These are phyloP conservation scores for Vimba vimba DNA, from an alignment of 2,113 vertebrate genomes.

Conservation along the genomic window DNA sequence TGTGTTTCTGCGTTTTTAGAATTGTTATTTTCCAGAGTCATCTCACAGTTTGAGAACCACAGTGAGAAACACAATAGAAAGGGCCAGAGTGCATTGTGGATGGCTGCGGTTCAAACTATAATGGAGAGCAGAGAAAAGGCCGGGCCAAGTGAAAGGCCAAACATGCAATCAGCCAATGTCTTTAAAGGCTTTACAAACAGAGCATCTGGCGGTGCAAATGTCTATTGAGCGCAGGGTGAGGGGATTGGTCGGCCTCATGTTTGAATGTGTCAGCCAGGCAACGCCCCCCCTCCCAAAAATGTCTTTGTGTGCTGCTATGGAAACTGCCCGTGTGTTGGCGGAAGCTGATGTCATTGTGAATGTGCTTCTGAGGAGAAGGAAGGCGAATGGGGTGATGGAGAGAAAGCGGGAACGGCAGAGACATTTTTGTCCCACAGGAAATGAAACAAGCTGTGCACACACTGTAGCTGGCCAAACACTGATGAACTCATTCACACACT, in stretches of 20 bases:
- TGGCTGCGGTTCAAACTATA: conserved; percentile 39
- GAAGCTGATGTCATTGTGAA: conserved; percentile 91
- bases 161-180: conserved; percentile 53
- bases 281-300: conserved; percentile 80
- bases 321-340: conserved; percentile 83
- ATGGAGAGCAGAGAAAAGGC: conserved; percentile 40
- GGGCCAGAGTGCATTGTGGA: conserved; percentile 26
- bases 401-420: conserved; percentile 61
- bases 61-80: conserved; percentile 14
- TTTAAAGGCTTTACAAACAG: conserved; percentile 67
- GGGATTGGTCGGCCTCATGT: conserved; percentile 63
- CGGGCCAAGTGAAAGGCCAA: conserved; percentile 31
- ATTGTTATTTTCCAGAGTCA: not conserved
- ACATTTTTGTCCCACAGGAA: conserved; percentile 73
- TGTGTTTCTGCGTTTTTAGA: not conserved
- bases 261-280: conserved; percentile 81
- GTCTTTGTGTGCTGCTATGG: conserved; percentile 88
- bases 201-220: conserved; percentile 50
- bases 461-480: conserved; percentile 71
- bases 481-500: conserved; percentile 63
- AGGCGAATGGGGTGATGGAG: conserved; percentile 77
- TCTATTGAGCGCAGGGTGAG: conserved; percentile 38
- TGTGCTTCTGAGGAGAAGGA: conserved; percentile 79
- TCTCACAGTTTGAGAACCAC: not conserved
- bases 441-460: conserved; percentile 79